Evolutionary conservation across 2,888 invertebrate species (phyloP), one percentile per base, ranked within the genome.

Genomic region (Harpalus rubripes): DNA sequence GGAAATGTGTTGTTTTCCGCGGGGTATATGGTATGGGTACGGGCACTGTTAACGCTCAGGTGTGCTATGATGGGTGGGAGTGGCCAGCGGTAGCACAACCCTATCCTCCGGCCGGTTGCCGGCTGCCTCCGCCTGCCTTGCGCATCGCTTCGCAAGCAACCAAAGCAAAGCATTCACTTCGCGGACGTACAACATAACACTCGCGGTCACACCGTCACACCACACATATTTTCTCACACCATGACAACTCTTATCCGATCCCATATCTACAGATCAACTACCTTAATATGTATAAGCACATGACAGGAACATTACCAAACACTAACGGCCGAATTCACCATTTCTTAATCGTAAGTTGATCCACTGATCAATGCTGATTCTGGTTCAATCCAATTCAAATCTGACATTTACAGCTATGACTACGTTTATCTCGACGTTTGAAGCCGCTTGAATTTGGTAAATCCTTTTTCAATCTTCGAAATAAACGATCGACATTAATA

Each of bases 1-100:
- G 56, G 79, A 81, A 85, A 87, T 87, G 86, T 87, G 88, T 52
- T 52, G 44, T 52, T 52, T 52, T 52, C 10, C 44, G 44, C 79
- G 79, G 81, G 26, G 52, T 12, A 41, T 44, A 68, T 65, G 26
- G 52, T 12, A 41, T 44, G 12, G 44, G 44, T 32, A 32, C 83
- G 63, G 68, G 59, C 39, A 86, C 87, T 87, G 88, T 88, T 89
- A 88, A 88, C 88, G 89, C 89, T 89, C 91, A 91, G 91, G 90
- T 91, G 90, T 88, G 88, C 76, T 76, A 83, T 83, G 83, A 83
- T 83, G 87, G 89, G 88, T 86, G 89, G 90, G 90, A 90, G 90
- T 90, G 90, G 90, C 89, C 88, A 87, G 82, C 86, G 86, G 86
- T 88, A 87, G 90, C 89, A 89, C 90, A 90, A 56, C 74, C 74